These are phyloP conservation scores for Limnephilus rhombicus DNA, from an alignment of 2,888 invertebrate species.

Conservation along the genomic window DNA sequence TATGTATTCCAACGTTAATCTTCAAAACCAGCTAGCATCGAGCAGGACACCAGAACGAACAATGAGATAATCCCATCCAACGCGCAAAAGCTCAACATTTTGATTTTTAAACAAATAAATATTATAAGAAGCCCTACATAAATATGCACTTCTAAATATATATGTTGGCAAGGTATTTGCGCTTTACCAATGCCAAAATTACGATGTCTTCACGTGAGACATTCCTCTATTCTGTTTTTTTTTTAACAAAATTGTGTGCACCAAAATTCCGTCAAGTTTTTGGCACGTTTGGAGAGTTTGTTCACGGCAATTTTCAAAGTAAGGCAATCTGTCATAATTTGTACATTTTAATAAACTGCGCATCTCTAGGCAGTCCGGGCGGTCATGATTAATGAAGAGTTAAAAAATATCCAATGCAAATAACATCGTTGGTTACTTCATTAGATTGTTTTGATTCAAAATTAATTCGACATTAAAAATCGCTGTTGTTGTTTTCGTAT, in stretches of 20 bases:
- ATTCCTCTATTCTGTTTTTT: background rate
- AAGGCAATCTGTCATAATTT: slow-evolving; percentile 32
- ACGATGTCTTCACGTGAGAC: background rate
- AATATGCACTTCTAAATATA: background rate
- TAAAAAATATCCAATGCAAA: background rate
- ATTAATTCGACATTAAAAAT: background rate
- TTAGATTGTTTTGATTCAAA: background rate
- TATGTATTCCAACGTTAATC: background rate
- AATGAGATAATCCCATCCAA: background rate
- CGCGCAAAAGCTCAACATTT: background rate
- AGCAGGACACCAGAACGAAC: background rate
- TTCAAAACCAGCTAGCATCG: no score
- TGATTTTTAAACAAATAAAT: background rate
- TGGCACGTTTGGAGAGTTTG: background rate
- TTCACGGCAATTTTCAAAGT: slow-evolving; percentile 29
- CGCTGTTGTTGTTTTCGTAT: background rate
- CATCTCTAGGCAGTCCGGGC: background rate
- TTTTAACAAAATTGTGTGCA: background rate
- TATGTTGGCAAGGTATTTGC: background rate
- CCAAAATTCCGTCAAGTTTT: background rate
- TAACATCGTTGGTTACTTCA: background rate
- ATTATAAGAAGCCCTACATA: background rate
- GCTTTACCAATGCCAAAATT: background rate
- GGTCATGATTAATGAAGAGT: slow-evolving; percentile 6
- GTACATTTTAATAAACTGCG: slow-evolving; percentile 5